Evolutionary conservation across 2,888 invertebrate species (phyloP), one percentile per base, ranked within the genome.

Genomic region (Aspidiotus destructor): DNA sequence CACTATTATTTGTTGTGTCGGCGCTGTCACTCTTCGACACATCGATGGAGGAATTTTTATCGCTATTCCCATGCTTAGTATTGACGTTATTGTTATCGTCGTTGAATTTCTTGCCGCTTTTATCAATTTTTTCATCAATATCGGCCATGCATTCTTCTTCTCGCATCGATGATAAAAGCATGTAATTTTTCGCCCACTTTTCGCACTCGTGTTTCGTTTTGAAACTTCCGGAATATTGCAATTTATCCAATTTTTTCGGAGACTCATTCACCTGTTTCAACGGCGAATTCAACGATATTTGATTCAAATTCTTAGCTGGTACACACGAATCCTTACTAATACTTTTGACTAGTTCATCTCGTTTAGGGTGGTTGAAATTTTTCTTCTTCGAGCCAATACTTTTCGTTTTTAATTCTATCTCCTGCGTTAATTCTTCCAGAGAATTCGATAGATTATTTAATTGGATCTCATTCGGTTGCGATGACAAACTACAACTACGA

Each of bases 201-300:
- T 72, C 72, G 42, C 73, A 70, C 67, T 74, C 74, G 67, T 72
- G 72, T 52, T 73, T 72, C 8, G 74, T 73, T 71, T 74, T 74
- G 60, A 74, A 74, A 63, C 74, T 74, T n/a, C 74, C 74, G 44
- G 72, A 71, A 61, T 74, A 73, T 53, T 72, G 69, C 42, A 73
- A 69, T 61, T 70, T 71, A 48, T 61, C 62, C 53, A 53, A 42
- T 41, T 44, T 70, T 7, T 60, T 62, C 48, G 60, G 52, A 17
- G 62, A 58, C 52, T 70, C 70, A 15, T 69, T 69, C 28, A 69
- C 57, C 52, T 69, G 69, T 62, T 69, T 69, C 15, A 69, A 57
- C 42, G 53, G 40, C 40, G 60, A 41, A 28, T 44, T 55, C 13
- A 42, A 13, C 16, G 62, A 13, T 44, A 40, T 40, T 11, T 63